phyloP scores from a whole-genome alignment of 2,113 vertebrate genomes.

The Ceyx melanurus region DNA sequence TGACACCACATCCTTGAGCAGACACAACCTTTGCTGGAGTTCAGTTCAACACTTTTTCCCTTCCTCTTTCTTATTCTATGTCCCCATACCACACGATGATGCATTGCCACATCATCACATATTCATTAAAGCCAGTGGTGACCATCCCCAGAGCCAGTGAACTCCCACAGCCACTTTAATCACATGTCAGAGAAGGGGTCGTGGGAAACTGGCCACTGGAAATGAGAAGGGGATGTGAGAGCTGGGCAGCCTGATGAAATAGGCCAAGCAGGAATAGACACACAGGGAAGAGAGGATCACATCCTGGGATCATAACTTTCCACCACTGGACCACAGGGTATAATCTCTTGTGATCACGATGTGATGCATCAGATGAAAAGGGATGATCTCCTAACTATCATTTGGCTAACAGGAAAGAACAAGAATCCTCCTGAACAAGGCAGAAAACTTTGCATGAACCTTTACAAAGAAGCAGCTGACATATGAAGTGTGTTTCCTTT shows the following conservation, averaged over 20 bases:
- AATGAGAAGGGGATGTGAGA: neutral
- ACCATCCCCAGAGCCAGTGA: neutral
- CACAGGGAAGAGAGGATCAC: neutral
- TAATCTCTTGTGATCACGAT: neutral
- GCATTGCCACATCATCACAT: neutral
- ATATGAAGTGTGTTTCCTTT: neutral
- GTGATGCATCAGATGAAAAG: neutral
- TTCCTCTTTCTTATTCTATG: neutral
- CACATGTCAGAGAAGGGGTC: neutral
- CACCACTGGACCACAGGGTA: neutral
- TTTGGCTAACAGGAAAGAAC: fast-evolving
- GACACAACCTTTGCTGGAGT: neutral
- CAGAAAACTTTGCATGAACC: neutral
- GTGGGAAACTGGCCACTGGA: neutral
- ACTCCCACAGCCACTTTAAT: neutral
- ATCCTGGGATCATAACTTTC: neutral
- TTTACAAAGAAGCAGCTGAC: neutral
- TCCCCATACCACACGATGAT: neutral
- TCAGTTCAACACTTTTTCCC: neutral
- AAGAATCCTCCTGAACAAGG: neutral
- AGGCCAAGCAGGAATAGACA: neutral
- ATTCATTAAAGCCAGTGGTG: neutral
- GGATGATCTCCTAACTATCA: neutral
- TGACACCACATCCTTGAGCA: fast-evolving
- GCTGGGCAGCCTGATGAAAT: neutral